Evolutionary conservation across 2,888 invertebrate genomes (phyloP).

Genomic region (Ypsolopha scabrella): DNA sequence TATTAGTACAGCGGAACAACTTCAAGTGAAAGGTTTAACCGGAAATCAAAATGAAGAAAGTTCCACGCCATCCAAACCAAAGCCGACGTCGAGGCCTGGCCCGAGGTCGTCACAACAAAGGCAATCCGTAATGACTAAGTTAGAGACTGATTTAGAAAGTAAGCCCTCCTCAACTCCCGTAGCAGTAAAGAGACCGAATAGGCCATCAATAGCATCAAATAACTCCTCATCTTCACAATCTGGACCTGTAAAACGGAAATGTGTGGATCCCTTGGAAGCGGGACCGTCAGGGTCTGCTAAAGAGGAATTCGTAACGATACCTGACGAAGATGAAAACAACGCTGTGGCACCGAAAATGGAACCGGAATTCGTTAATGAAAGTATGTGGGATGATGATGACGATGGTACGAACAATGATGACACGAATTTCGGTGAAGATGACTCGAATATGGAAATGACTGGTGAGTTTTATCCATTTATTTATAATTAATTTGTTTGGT

Average conservation of each 20-base stretch:
- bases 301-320: constrained; percentile 66
- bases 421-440: constrained; percentile 74
- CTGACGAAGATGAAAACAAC: constrained; percentile 65
- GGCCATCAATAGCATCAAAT: constrained; percentile 73
- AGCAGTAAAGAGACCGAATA: constrained; percentile 75
- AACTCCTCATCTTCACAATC: constrained; percentile 71
- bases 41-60: constrained; percentile 73
- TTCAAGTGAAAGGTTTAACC: constrained; percentile 79
- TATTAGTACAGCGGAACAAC: constrained; percentile 78
- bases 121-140: constrained; percentile 73
- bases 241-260: constrained; percentile 68
- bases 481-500: neutral
- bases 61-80: constrained; percentile 70
- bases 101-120: constrained; percentile 75
- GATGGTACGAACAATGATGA: constrained; percentile 74
- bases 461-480: constrained; percentile 27
- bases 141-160: constrained; percentile 72
- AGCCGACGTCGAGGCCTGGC: constrained; percentile 71
- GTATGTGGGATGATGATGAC: constrained; percentile 71
- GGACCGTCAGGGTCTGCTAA: constrained; percentile 70
- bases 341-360: constrained; percentile 76
- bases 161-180: constrained; percentile 73
- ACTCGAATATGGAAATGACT: constrained; percentile 75
- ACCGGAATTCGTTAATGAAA: constrained; percentile 75
- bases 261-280: constrained; percentile 72